These are phyloP conservation scores for Crematogaster levior DNA, from an alignment of 2,888 invertebrate genomes.

Conservation along the genomic window DNA sequence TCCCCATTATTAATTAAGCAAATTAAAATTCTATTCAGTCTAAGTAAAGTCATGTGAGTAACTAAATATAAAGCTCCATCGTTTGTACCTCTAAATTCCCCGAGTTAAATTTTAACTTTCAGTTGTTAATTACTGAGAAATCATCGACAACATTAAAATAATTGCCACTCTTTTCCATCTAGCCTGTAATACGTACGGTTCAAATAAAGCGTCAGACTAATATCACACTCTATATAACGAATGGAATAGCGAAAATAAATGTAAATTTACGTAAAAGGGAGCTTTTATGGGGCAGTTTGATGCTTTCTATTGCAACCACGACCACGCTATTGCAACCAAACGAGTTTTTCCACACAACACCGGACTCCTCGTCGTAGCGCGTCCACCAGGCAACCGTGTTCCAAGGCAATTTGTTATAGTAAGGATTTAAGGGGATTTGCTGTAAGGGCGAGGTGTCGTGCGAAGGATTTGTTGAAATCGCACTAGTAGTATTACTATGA, in stretches of 20 bases:
- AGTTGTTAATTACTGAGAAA: not conserved
- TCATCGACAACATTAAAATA: not conserved
- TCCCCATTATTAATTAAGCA: slow-evolving; percentile 12
- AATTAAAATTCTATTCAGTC: slow-evolving; percentile 33
- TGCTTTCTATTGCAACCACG: slow-evolving; percentile 54
- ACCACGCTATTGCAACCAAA: slow-evolving; percentile 25
- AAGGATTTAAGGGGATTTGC: slow-evolving; percentile 42
- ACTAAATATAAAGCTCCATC: not conserved
- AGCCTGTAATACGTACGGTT: not conserved
- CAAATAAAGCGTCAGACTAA: slow-evolving; percentile 13
- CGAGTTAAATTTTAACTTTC: slow-evolving; percentile 5
- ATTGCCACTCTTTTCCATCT: not conserved
- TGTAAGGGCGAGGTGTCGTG: not conserved
- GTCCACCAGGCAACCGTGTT: slow-evolving; percentile 1
- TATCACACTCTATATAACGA: not conserved
- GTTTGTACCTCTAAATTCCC: not conserved
- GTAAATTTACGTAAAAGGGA: slow-evolving; percentile 48
- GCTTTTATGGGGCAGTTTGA: slow-evolving; percentile 50
- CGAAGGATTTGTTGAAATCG: slow-evolving; percentile 40
- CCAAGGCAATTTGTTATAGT: slow-evolving; percentile 32
- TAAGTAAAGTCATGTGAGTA: not conserved
- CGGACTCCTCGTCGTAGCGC: slow-evolving; percentile 15
- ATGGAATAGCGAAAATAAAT: slow-evolving; percentile 31
- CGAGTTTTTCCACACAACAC: slow-evolving; percentile 43
- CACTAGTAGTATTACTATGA: not conserved